Evolutionary conservation across 2,797 vertebrate genomes (phyloP).

Genomic region (Eleutherodactylus coqui): DNA sequence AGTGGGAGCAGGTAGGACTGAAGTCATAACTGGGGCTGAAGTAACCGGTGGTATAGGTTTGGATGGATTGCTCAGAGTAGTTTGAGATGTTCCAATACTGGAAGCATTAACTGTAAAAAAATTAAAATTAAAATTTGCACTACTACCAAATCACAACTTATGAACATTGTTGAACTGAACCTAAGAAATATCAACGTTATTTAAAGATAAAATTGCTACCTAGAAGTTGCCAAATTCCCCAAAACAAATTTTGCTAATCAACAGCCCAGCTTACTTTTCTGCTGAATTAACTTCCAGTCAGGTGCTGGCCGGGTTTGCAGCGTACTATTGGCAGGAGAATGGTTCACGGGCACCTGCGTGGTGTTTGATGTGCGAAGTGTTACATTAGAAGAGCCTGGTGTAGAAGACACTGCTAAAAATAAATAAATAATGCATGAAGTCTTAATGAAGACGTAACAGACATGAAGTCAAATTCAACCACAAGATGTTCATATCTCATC

Average conservation of each 20-base stretch:
- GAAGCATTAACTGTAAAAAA: conserved; percentile 70
- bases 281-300: conserved; percentile 62
- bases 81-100: conserved; percentile 70
- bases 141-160: neutral
- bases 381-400: conserved; percentile 41
- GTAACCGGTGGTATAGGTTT: conserved; percentile 75
- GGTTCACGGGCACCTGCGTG: conserved; percentile 39
- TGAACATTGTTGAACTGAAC: neutral
- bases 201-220: neutral
- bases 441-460: neutral
- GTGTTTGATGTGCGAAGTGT: conserved; percentile 37
- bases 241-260: neutral
- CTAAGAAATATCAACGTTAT: neutral
- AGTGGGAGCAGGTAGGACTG: conserved; percentile 77
- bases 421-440: neutral
- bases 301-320: conserved; percentile 50
- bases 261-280: conserved; percentile 44
- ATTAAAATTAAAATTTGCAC: conserved; percentile 17
- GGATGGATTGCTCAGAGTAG: conserved; percentile 72
- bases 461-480: neutral
- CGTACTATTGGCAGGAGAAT: conserved; percentile 30
- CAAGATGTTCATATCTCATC: neutral
- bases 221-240: no score
- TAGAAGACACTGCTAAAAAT: conserved; percentile 13
- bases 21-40: conserved; percentile 71